Base-by-base conservation (phyloP, 2,888 invertebrate genomes). In the Hemithea aestivaria region DNA sequence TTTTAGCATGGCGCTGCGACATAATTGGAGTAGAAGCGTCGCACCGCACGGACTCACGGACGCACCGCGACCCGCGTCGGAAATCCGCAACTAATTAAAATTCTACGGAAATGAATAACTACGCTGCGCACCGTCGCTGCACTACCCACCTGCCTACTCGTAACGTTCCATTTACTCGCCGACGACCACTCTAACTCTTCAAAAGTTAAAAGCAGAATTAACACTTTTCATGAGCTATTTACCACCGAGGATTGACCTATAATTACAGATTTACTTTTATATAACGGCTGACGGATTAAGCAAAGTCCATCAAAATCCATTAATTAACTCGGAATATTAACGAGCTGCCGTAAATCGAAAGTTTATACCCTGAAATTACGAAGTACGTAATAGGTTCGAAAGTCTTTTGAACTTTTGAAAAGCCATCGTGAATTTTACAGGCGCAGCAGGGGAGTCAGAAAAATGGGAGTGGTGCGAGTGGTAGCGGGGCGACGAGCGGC, bases 311-410 rank as follows among this genome's bases (percentile, higher is more conserved):
- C 77, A 79, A 75, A 80, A 76, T 77, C 74, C 75, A 80, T 77
- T 83, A 82, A 83, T 81, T 83, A 78, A 75, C 73, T 79, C 64
- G 58, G 69, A 80, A 81, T 79, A 81, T 81, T 81, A 78, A 81
- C 73, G 74, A 79, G 73, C 68, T 62, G 56, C 69, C 67, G 65
- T 68, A 72, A 71, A 79, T 75, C 66, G 66, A 77, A 83, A 81
- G 74, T 80, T 81, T 73, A 56, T 72, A 69, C 72, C 72, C 78
- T 73, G 64, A 74, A 81, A 80, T 78, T 82, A 73, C 68, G 66
- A 80, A 82, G 76, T 79, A 66, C 72, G 70, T 76, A 82, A 78
- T 75, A 79, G 73, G 76, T 78, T 77, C 53, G 50, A 52, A 72
- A 77, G 77, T 76, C 76, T 79, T 77, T 78, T 73, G 70, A 78